Percentiles rank a stretch among this genome's conserved stretches.
phyloP scores from a whole-genome alignment of 2,113 vertebrate genomes.

The Nibea albiflora region DNA sequence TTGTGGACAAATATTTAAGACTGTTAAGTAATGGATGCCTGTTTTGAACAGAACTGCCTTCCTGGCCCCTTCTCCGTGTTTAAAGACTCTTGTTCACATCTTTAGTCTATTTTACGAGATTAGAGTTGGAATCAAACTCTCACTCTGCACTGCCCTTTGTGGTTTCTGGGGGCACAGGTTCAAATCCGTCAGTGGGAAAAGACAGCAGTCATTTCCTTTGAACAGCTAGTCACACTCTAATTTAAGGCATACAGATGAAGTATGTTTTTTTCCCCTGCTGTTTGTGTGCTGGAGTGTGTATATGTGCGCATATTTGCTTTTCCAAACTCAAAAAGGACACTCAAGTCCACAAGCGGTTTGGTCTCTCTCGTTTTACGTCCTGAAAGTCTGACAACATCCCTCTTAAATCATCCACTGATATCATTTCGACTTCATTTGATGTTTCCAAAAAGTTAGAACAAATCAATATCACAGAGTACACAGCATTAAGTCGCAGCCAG shows the following conservation, averaged over 20 bases:
- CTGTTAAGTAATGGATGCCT: constrained; percentile 10
- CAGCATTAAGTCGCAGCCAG: constrained; percentile 35
- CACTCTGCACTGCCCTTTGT: constrained; percentile 14
- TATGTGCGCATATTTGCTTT: constrained; percentile 19
- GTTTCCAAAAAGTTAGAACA: constrained; percentile 61
- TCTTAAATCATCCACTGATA: constrained; percentile 66
- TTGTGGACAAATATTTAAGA: constrained; percentile 21
- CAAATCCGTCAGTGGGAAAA: constrained; percentile 47
- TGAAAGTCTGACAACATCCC: constrained; percentile 60
- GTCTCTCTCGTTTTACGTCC: constrained; percentile 53
- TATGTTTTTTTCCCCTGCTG: constrained; percentile 19
- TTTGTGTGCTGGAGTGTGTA: constrained; percentile 11
- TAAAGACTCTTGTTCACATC: constrained; percentile 38
- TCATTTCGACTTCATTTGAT: constrained; percentile 50
- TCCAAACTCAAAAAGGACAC: constrained; percentile 31
- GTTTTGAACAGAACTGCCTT: constrained; percentile 39
- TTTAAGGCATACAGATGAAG: constrained; percentile 24
- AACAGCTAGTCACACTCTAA: constrained; percentile 26
- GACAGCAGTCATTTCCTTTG: constrained; percentile 29
- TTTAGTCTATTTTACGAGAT: constrained; percentile 56
- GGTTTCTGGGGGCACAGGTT: constrained; percentile 42
- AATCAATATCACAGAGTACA: constrained; percentile 60
- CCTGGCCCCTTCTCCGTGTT: constrained; percentile 23
- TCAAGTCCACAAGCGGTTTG: constrained; percentile 23
- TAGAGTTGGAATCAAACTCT: constrained; percentile 31